Conservation (phyloP, 2,113 vertebrate genomes). For the Ploceus nigricollis region DNA sequence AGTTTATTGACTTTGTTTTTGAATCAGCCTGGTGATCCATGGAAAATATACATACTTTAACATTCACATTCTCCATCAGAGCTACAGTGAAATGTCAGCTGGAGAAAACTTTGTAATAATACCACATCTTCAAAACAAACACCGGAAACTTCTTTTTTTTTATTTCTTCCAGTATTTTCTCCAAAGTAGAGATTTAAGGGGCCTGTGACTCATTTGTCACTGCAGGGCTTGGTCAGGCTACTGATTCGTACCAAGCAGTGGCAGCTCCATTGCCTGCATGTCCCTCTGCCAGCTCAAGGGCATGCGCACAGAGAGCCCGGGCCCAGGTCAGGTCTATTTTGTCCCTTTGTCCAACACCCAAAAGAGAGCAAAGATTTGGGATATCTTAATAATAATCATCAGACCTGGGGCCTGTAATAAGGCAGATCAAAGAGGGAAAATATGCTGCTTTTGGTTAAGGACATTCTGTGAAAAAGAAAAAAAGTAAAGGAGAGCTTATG, state of each 20-base stretch:
- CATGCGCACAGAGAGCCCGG: accelerated
- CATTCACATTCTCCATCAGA: neutral
- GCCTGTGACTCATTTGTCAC: neutral
- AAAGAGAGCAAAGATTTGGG: neutral
- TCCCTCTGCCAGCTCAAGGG: neutral
- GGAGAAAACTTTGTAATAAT: neutral
- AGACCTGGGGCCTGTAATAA: neutral
- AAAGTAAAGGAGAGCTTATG: neutral
- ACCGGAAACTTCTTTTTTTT: neutral
- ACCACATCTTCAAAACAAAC: neutral
- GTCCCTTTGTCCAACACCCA: neutral
- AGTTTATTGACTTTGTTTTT: neutral
- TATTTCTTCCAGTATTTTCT: neutral
- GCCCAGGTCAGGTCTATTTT: neutral
- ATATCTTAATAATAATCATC: neutral
- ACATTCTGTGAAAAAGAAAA: neutral
- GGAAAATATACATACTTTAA: slow-evolving; percentile 2
- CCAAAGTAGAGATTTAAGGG: neutral
- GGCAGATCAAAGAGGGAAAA: neutral
- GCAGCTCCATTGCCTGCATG: neutral
- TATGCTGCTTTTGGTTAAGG: neutral
- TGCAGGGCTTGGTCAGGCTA: neutral
- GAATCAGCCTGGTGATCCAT: neutral
- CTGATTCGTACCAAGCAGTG: accelerated
- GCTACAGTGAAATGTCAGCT: neutral